Evolutionary conservation across 1,140 invertebrate species (phyloP), one percentile per base, ranked within the genome.

Genomic region (Battus philenor): DNA sequence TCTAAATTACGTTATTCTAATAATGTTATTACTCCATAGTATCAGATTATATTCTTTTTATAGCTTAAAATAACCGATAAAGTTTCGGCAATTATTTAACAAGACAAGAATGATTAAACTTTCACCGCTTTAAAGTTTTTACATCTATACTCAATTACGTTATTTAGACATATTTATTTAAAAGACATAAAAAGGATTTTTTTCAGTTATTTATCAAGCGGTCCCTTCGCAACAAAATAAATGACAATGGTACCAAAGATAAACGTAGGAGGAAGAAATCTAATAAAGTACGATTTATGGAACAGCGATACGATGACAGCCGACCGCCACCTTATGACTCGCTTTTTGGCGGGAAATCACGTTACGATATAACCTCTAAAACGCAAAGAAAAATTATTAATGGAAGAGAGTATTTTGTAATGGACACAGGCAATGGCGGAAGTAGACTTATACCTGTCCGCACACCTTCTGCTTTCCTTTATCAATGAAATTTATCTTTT

Each of bases 381-480:
- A 86, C 88, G 1, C 85, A 80, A 2, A 88, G 76, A 43, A 86
- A 88, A 43, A 76, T 88, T 7, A 90, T 94, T n/a, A 94, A 94
- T 54, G 93, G 93, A 1, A 85, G 92, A 36, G 90, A 93, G 59
- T 94, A 94, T 79, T 91, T 90, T 63, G 87, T 93, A 0, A 80
- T 91, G 11, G 87, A 88, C 3, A 86, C 88, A 13, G 68, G 80
- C 1, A 79, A 86, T 29, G 91, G 91, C 0, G 88, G 88, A 10
- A 90, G 79, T 5, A 88, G 89, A 51, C 79, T 94, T 13, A 89
- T 94, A 47, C 92, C 93, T 1, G 86, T 91, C 0, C 77, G 92
- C 56, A 89, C 90, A 3, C 91, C 92, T 0, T 94, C 93, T 2
- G 91, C 92, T 11, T 88, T 93, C 30, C 69, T 94, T 0, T 94